A percentile compares a stretch with the other conserved stretches of the same genome.
phyloP scores from a whole-genome alignment of 1,140 invertebrate genomes.

The Conus betulinus region DNA sequence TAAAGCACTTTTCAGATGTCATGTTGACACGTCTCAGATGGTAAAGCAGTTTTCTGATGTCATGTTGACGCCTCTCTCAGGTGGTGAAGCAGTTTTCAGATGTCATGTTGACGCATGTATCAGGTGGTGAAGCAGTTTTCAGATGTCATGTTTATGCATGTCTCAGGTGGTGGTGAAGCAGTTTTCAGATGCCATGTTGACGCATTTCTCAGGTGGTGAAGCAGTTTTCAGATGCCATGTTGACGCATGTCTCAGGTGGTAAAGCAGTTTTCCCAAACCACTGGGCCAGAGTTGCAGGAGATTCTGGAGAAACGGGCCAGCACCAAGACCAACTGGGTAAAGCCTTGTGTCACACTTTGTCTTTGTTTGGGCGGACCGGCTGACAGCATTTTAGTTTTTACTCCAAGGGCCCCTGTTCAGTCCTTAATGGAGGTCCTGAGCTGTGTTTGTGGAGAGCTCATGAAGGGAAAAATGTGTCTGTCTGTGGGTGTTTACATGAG shows the following conservation, averaged over 20 bases:
- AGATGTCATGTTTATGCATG: too few species aligned
- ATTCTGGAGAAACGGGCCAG: conserved; percentile 81
- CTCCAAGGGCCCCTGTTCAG: neutral
- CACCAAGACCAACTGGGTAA: conserved; percentile 83
- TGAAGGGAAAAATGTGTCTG: conserved; percentile 80
- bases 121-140: too few species aligned
- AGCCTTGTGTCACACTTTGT: neutral
- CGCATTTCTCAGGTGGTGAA: neutral
- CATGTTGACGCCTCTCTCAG: too few species aligned
- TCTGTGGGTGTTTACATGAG: conserved; percentile 90
- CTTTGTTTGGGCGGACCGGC: neutral
- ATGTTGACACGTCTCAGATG: too few species aligned
- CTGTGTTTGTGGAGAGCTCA: neutral
- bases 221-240: neutral
- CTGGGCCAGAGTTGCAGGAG: conserved; percentile 83
- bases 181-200: neutral
- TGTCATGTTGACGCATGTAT: too few species aligned
- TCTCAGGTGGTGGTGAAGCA: neutral
- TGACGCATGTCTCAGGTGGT: conserved; percentile 59
- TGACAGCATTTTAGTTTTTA: neutral
- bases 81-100: too few species aligned
- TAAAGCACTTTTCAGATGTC: too few species aligned
- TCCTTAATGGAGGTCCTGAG: neutral
- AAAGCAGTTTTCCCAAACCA: conserved; percentile 81
- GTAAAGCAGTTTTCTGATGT: too few species aligned